These are phyloP conservation scores for Stenchaetothrips biformis DNA, from an alignment of 2,888 invertebrate species.

Conservation along the genomic window DNA sequence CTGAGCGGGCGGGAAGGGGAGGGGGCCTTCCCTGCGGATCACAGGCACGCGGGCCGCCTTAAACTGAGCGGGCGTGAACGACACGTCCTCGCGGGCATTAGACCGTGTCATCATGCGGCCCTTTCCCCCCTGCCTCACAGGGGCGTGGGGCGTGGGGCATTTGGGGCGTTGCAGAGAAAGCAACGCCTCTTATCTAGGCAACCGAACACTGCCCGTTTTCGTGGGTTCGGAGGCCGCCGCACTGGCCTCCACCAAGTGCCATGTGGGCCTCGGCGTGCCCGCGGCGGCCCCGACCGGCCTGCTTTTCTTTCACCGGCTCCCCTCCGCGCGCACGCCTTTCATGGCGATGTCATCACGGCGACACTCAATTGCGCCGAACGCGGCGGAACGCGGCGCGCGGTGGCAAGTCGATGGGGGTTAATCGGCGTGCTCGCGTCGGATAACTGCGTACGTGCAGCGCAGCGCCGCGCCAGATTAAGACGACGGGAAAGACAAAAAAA, in stretches of 20 bases:
- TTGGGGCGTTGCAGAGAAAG: too few relatives aligned
- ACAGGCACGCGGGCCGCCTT: too few relatives aligned
- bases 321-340: neutral
- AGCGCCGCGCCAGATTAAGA: neutral
- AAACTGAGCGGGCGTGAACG: too few relatives aligned
- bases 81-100: too few relatives aligned
- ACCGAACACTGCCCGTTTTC: too few relatives aligned
- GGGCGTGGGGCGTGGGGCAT: too few relatives aligned
- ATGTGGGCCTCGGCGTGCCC: neutral
- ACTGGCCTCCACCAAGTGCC: neutral
- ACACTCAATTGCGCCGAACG: neutral
- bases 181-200: too few relatives aligned
- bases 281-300: neutral
- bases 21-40: too few relatives aligned
- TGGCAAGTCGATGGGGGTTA: neutral
- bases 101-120: too few relatives aligned
- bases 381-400: too few relatives aligned
- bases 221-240: neutral
- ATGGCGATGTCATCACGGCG: neutral
- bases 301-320: neutral
- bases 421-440: neutral
- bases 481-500: too few relatives aligned
- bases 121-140: too few relatives aligned
- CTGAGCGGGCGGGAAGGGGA: neutral
- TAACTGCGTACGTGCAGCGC: neutral